Base-by-base conservation (phyloP, 2,888 invertebrate genomes). In the Galeruca laticollis region DNA sequence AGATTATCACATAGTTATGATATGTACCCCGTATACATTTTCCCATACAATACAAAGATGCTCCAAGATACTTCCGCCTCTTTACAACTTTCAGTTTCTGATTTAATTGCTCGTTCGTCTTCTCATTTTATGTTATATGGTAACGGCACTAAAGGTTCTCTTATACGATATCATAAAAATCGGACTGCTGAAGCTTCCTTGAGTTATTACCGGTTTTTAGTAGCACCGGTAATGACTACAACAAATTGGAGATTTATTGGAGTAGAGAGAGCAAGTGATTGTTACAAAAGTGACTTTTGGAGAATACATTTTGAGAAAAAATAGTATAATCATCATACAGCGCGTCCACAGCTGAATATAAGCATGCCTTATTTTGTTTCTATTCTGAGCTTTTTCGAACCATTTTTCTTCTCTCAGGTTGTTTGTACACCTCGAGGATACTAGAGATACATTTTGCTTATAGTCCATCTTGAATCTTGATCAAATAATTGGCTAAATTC, bases 21-120 rank as follows among this genome's bases (percentile, higher is more conserved):
- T 47, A 31, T 20, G 10, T 8, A 37, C 65, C 64, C 15, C 51
- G 66, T 66, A 66, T 60, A 52, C 6, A 21, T 21, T 20, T 37
- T 64, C 40, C 56, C 56, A 57, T 57, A 35, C 20, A 49, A 65
- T 49, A 65, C 57, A 47, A 43, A 43, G 59, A 40, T 40, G 49
- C 61, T 56, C 52, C 65, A 69, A 66, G 77, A 70, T 73, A 73
- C 80, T 76, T 73, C 75, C 79, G 77, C 76, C 78, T 78, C 73
- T 74, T 79, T 80, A 79, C 79, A 78, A 75, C 77, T 79, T 76
- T 79, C 79, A 78, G 77, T 79, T 56, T 77, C 79, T 82, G 80
- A 81, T 81, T 83, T 83, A 83, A 83, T 83, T 83, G 82, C 80
- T 82, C 82, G 81, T 83, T 82, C 82, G 82, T 83, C 83, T 82